Percentiles rank a stretch among this genome's conserved stretches.
Conservation (phyloP, 1,140 invertebrate species). For the Scaptomyza hsui region DNA sequence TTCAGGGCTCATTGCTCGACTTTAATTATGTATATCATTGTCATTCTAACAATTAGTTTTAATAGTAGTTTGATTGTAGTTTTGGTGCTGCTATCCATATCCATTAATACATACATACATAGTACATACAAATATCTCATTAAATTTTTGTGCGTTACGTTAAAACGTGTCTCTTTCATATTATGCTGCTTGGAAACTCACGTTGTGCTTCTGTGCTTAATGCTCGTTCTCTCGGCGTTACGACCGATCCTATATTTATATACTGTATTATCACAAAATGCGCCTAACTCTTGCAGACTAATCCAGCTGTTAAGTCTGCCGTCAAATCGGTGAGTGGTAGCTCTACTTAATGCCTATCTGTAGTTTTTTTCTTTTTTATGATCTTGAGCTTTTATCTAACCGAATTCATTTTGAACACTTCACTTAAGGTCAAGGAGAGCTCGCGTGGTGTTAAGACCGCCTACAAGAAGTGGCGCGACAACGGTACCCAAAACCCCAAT, state of each 20-base stretch:
- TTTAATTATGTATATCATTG: constrained; percentile 45
- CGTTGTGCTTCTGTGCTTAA: constrained; percentile 63
- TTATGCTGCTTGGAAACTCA: constrained; percentile 64
- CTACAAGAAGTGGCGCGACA: constrained; percentile 88
- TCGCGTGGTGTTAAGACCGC: constrained; percentile 90
- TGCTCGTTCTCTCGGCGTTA: constrained; percentile 45
- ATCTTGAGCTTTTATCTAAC: neutral
- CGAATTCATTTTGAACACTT: neutral
- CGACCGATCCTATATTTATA: constrained; percentile 29
- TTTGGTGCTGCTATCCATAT: constrained; percentile 13
- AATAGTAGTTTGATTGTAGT: constrained; percentile 24
- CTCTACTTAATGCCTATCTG: constrained; percentile 15
- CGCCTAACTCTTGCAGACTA: constrained; percentile 87
- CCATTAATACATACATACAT: neutral
- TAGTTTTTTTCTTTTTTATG: neutral
- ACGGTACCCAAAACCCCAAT: constrained; percentile 70
- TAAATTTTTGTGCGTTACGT: constrained; percentile 49
- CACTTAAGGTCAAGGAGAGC: constrained; percentile 89
- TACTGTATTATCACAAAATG: constrained; percentile 49
- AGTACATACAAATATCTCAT: constrained; percentile 38
- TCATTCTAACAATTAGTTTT: constrained; percentile 57
- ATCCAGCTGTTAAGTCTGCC: constrained; percentile 92
- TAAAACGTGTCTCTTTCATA: constrained; percentile 69
- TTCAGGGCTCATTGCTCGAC: constrained; percentile 57
- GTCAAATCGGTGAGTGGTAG: constrained; percentile 90